These are phyloP conservation scores for Sebastes iracundus DNA, from an alignment of 2,797 vertebrate genomes.

Conservation along the genomic window DNA sequence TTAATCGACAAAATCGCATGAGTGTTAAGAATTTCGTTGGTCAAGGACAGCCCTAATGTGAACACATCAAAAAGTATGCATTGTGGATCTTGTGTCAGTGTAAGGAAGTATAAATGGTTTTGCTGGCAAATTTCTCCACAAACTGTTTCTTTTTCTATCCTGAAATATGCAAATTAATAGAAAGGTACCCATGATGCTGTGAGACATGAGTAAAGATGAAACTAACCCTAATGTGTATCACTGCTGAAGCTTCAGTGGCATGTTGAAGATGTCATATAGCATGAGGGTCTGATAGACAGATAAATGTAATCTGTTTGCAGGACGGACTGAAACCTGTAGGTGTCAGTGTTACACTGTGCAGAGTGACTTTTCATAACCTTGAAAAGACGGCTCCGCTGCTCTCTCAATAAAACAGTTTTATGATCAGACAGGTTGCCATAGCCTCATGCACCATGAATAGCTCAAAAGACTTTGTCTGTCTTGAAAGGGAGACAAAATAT, in stretches of 20 bases:
- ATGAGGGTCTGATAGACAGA: not conserved
- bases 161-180: not conserved
- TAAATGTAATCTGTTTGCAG: slow-evolving; percentile 31
- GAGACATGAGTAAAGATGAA: not conserved
- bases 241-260: not conserved
- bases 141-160: not conserved
- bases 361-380: slow-evolving; percentile 55
- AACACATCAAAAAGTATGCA: not conserved
- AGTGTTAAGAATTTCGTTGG: not conserved
- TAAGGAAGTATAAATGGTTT: not conserved
- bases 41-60: not conserved
- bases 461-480: slow-evolving; percentile 12
- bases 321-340: slow-evolving; percentile 60
- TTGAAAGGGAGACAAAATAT: not conserved
- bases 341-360: slow-evolving; percentile 71
- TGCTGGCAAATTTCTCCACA: not conserved
- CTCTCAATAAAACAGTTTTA: slow-evolving; percentile 47
- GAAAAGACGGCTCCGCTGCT: slow-evolving; percentile 28
- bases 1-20: not conserved
- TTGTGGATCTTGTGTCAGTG: not conserved
- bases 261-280: not conserved
- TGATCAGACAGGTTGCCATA: slow-evolving; percentile 49
- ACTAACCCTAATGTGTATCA: not conserved
- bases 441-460: slow-evolving; percentile 23
- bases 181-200: not conserved